Evolutionary conservation across 2,797 vertebrate genomes (phyloP), one percentile per base, ranked within the genome.

Genomic region (Loris lydekkerianus): DNA sequence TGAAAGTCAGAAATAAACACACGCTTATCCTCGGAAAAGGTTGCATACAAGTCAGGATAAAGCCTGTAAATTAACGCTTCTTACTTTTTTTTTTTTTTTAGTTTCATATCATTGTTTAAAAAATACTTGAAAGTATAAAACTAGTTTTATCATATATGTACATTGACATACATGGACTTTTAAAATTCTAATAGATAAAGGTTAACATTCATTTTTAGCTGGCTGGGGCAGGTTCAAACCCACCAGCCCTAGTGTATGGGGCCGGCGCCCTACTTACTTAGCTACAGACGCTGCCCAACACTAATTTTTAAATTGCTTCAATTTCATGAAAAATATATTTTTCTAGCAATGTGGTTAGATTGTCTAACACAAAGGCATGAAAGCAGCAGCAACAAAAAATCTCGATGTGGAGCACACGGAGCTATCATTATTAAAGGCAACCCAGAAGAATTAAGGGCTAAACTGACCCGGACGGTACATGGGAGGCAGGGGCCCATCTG

Each of bases 401-500:
- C 20, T 37, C n/a, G 29, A 65, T 27, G 4, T 1, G 17, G 14
- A 53, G 3, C 5, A 29, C 21, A 10, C 6, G 1, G 7, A 77
- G 11, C 18, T 25, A 10, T 27, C 6, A 10, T 40, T 46, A 46
- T 49, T 40, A 40, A 37, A 27, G 61, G 75, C 23, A 13, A 13
- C 9, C 4, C 10, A 58, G 56, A 46, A 37, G 7, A 18, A 1
- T 1, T 34, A 13, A 29, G 11, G 34, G 25, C 4, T 5, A 5
- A 18, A 8, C 1, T 14, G 7, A 5, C 0, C 5, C 1, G 11
- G 7, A 5, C 0, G 14, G n/a, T 3, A 10, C 21, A 29, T 2
- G 46, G 27, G 1, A 18, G 31, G 5, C 3, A 2, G 7, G 23
- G 10, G 31, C 31, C 60, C 0, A 2, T 4, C 40, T 40, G 40